Evolutionary conservation across 2,888 invertebrate genomes (phyloP).

Genomic region (Spialia ferax): DNA sequence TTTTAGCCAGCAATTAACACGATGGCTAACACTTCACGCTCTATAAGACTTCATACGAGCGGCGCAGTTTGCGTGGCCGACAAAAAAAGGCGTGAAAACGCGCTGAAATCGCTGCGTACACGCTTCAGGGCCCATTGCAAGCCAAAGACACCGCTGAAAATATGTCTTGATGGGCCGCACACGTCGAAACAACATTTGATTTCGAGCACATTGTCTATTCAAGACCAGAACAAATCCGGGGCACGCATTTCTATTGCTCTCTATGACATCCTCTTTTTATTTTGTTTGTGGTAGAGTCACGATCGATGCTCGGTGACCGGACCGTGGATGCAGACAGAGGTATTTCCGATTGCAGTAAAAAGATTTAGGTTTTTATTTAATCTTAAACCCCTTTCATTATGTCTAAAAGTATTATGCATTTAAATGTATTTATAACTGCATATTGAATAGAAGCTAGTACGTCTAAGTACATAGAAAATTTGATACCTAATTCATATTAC

Average conservation of each 20-base stretch:
- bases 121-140: constrained; percentile 80
- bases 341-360: constrained; percentile 18
- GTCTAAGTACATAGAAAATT: too few species aligned
- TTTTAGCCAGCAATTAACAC: constrained; percentile 68
- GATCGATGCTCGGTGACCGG: constrained; percentile 19
- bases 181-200: constrained; percentile 56
- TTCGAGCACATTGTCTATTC: constrained; percentile 34
- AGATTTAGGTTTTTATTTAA: not conserved
- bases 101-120: constrained; percentile 73
- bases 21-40: constrained; percentile 75
- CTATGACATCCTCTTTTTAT: constrained; percentile 34
- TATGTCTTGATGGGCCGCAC: constrained; percentile 77
- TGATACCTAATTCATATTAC: too few species aligned
- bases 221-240: constrained; percentile 36
- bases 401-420: too few species aligned
- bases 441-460: too few species aligned
- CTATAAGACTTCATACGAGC: constrained; percentile 68
- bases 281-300: constrained; percentile 31
- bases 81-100: constrained; percentile 80
- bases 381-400: not conserved
- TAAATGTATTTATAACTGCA: too few species aligned
- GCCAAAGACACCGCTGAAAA: constrained; percentile 78
- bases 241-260: constrained; percentile 37
- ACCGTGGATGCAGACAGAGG: constrained; percentile 1
- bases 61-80: constrained; percentile 49